phyloP scores from a whole-genome alignment of 2,113 vertebrate genomes.

The Ginglymostoma cirratum region DNA sequence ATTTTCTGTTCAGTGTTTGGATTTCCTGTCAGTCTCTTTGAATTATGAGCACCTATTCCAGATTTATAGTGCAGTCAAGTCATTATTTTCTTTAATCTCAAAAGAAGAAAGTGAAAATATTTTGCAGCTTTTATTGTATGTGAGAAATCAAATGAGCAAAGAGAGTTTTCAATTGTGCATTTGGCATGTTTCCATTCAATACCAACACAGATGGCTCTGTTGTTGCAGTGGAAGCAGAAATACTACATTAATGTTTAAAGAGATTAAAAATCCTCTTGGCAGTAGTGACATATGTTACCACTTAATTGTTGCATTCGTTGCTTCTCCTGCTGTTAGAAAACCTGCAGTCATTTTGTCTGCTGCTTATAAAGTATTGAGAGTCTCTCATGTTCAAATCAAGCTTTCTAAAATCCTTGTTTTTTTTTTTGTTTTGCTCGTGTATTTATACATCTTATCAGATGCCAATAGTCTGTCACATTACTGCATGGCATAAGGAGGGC shows the following conservation, averaged over 20 bases:
- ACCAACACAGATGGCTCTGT: constrained; percentile 65
- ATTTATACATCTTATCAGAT: constrained; percentile 24
- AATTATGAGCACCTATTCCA: constrained; percentile 24
- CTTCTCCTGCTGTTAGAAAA: constrained; percentile 64
- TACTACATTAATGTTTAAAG: constrained; percentile 67
- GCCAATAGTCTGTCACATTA: neutral
- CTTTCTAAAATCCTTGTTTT: constrained; percentile 12
- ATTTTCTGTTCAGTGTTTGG: constrained; percentile 3
- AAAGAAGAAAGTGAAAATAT: neutral
- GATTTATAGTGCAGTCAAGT: constrained; percentile 8
- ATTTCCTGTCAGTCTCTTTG: constrained; percentile 1
- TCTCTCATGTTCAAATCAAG: constrained; percentile 19
- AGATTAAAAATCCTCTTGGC: constrained; percentile 69
- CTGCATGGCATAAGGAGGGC: neutral
- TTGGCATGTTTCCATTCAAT: constrained; percentile 34
- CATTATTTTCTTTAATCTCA: constrained; percentile 1
- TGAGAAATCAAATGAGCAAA: constrained; percentile 35
- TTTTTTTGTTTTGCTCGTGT: constrained; percentile 19
- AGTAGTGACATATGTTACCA: constrained; percentile 69
- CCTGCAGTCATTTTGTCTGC: constrained; percentile 51
- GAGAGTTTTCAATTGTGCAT: constrained; percentile 27
- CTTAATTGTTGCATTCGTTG: constrained; percentile 71
- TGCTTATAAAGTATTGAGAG: constrained; percentile 48
- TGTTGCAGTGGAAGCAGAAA: constrained; percentile 70
- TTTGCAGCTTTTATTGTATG: neutral